A percentile compares a stretch with the other conserved stretches of the same genome.
Evolutionary conservation across 2,888 invertebrate species (phyloP).

Genomic region (Drosophila peninsularis): DNA sequence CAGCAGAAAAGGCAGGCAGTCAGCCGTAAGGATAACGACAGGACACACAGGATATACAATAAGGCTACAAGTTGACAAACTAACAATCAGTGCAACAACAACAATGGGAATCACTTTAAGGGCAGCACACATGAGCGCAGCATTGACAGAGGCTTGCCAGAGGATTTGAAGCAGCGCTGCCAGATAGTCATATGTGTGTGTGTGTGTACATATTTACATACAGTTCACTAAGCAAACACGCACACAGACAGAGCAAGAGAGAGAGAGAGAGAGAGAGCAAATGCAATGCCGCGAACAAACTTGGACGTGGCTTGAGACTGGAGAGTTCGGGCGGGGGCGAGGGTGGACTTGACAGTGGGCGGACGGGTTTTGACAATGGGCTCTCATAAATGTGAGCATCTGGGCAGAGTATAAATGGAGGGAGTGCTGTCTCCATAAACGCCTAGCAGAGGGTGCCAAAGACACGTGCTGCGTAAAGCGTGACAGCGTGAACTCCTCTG

Average conservation of each 20-base stretch:
- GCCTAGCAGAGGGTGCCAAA: constrained; percentile 31
- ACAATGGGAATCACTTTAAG: constrained; percentile 5
- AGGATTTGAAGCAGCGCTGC: constrained; percentile 17
- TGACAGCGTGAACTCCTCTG: constrained; percentile 35
- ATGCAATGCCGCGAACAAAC: constrained; percentile 30
- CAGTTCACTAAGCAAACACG: constrained; percentile 68
- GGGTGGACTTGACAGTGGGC: background rate
- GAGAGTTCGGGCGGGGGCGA: background rate
- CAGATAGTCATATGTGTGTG: constrained; percentile 46
- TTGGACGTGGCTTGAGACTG: constrained; percentile 13
- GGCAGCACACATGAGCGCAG: constrained; percentile 24
- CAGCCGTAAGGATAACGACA: constrained; percentile 63
- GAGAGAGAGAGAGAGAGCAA: background rate
- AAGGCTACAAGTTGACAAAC: constrained; percentile 61
- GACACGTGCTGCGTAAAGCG: constrained; percentile 68
- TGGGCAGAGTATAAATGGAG: constrained; percentile 63
- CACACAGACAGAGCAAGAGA: constrained; percentile 9
- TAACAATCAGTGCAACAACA: constrained; percentile 39
- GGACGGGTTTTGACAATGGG: constrained; percentile 7
- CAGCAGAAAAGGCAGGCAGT: constrained; percentile 66
- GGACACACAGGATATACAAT: constrained; percentile 29
- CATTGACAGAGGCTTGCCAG: constrained; percentile 29
- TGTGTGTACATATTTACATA: constrained; percentile 70
- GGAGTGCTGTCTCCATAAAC: constrained; percentile 19
- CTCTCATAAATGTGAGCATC: constrained; percentile 64